phyloP scores from a whole-genome alignment of 2,797 vertebrate species.

The Microhierax caerulescens region DNA sequence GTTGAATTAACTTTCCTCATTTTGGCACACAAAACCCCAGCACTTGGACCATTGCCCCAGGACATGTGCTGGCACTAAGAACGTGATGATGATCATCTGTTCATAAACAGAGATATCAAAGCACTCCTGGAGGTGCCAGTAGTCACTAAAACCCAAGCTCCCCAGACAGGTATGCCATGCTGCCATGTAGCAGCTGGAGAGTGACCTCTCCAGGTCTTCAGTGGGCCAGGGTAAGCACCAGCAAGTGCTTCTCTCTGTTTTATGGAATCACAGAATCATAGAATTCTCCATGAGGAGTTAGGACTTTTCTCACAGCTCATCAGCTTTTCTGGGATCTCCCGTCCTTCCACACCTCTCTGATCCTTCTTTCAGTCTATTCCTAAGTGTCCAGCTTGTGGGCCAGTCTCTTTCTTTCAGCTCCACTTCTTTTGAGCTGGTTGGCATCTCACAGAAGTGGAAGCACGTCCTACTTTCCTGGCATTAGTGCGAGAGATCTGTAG shows the following conservation, averaged over 20 bases:
- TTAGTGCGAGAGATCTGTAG: not conserved
- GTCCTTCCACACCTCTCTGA: not conserved
- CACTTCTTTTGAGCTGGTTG: not conserved
- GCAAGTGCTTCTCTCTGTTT: not conserved
- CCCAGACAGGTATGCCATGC: not conserved
- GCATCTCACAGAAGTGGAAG: not conserved
- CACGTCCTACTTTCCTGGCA: not conserved
- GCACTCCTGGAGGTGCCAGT: not conserved
- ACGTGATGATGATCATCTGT: not conserved
- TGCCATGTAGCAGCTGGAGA: not conserved
- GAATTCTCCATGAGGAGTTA: not conserved
- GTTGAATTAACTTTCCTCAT: conserved; percentile 61
- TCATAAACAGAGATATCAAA: not conserved
- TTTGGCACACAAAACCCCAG: conserved; percentile 45
- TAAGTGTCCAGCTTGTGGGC: accelerated
- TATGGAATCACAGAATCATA: no score
- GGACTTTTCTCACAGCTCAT: not conserved
- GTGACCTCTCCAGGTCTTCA: not conserved
- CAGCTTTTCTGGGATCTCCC: not conserved
- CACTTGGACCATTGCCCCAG: conserved; percentile 20
- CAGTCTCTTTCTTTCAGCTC: not conserved
- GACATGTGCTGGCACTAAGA: conserved; percentile 26
- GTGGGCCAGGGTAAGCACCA: not conserved
- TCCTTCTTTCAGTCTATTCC: not conserved
- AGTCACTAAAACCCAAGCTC: not conserved